Evolutionary conservation across 2,888 invertebrate species (phyloP).

Genomic region (Drosophila neoperkinsi): DNA sequence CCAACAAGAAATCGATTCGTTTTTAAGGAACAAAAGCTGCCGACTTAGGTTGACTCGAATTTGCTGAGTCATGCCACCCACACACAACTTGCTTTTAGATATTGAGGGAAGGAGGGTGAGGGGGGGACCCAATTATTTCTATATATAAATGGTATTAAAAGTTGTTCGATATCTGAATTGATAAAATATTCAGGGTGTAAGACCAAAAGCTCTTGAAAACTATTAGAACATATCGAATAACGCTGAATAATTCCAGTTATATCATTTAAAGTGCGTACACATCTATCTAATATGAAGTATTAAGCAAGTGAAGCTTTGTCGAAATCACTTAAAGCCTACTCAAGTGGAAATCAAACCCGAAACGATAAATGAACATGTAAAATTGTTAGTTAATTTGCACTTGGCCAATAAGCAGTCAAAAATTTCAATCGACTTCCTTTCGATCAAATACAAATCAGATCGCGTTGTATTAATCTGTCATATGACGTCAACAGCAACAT

Average conservation of each 20-base stretch:
- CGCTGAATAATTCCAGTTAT: neutral
- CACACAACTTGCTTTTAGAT: neutral
- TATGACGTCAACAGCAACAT: neutral
- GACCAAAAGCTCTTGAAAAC: neutral
- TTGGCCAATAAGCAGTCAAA: neutral
- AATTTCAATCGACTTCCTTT: neutral
- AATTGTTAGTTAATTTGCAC: neutral
- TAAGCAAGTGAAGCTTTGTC: neutral
- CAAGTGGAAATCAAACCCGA: neutral
- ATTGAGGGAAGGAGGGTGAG: too few species aligned
- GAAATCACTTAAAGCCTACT: neutral
- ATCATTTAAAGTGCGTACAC: neutral
- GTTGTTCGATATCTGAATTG: neutral
- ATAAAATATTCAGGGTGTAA: neutral
- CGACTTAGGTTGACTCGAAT: neutral
- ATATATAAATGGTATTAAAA: neutral
- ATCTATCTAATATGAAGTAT: neutral
- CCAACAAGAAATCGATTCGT: slow-evolving; percentile 8
- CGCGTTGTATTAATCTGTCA: too few species aligned
- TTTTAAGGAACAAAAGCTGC: neutral
- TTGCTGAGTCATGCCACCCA: slow-evolving; percentile 6
- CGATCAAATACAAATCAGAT: neutral
- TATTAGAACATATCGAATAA: neutral
- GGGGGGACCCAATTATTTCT: neutral
- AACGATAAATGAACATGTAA: neutral